phyloP scores from a whole-genome alignment of 2,797 vertebrate genomes.

The Glossophaga mutica region DNA sequence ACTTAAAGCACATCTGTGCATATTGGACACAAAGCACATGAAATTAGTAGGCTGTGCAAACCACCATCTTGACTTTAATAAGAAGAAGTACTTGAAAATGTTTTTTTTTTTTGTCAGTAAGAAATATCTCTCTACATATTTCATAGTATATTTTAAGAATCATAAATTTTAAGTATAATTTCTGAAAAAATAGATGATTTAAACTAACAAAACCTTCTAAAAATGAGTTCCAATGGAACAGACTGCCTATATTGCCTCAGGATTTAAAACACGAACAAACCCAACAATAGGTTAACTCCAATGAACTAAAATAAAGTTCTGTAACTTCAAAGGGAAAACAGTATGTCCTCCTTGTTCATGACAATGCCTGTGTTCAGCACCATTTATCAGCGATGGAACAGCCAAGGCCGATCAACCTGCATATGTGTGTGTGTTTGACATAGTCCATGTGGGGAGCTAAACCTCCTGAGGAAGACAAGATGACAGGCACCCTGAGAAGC shows the following conservation, averaged over 20 bases:
- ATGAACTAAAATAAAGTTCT: conserved; percentile 35
- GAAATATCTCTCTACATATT: conserved; percentile 2
- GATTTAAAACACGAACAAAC: background rate
- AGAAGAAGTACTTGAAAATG: background rate
- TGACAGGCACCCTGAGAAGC: background rate
- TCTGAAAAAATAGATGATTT: background rate
- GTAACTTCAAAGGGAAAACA: conserved; percentile 22
- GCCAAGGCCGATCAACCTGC: background rate
- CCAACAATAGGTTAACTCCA: background rate
- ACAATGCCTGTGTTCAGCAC: background rate
- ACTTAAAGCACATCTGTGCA: background rate
- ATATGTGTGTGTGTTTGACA: background rate
- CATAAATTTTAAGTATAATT: background rate
- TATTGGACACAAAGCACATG: background rate
- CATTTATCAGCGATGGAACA: background rate
- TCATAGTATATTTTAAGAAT: background rate
- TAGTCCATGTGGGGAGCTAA: background rate
- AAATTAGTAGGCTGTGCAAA: background rate
- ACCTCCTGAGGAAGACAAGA: background rate
- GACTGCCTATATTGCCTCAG: background rate
- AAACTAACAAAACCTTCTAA: background rate
- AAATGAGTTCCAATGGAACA: background rate
- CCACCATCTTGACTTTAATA: background rate
- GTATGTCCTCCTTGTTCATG: background rate
- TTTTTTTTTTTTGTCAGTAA: background rate